These are phyloP conservation scores for Aethes cnicana DNA, from an alignment of 2,888 invertebrate species.

Conservation along the genomic window DNA sequence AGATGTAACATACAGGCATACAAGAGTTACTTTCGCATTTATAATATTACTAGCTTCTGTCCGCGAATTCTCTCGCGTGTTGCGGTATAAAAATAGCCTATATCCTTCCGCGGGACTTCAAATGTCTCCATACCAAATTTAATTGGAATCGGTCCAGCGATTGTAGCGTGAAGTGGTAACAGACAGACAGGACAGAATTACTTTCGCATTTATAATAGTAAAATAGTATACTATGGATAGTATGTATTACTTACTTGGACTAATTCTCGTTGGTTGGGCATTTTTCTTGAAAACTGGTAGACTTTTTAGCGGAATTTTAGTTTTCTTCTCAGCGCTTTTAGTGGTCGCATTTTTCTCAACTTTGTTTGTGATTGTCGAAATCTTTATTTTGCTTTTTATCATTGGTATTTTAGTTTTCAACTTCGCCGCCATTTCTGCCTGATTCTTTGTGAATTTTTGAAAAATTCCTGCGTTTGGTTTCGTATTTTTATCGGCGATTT, in stretches of 20 bases:
- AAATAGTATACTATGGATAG: too few relatives aligned
- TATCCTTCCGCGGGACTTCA: too few relatives aligned
- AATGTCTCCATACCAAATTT: too few relatives aligned
- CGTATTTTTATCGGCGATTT: not conserved
- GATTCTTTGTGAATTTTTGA: not conserved
- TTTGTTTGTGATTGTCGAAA: constrained; percentile 10
- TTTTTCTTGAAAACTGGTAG: constrained; percentile 35
- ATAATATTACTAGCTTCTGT: too few relatives aligned
- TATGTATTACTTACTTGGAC: constrained; percentile 56
- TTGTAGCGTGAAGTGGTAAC: too few relatives aligned
- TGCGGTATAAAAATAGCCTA: too few relatives aligned
- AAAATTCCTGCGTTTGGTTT: not conserved
- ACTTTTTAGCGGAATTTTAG: constrained; percentile 54
- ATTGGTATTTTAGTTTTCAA: constrained; percentile 20
- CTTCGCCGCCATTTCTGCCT: not conserved
- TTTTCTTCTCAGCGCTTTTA: constrained; percentile 27
- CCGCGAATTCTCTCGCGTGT: too few relatives aligned
- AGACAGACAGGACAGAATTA: too few relatives aligned
- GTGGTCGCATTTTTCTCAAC: constrained; percentile 37
- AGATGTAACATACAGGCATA: too few relatives aligned
- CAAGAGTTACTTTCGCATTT: too few relatives aligned
- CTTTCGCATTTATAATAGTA: too few relatives aligned
- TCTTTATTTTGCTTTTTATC: constrained; percentile 15
- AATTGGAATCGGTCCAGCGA: too few relatives aligned
- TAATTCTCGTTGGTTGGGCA: constrained; percentile 46